A percentile compares a stretch with the other conserved stretches of the same genome.
These are phyloP conservation scores for Myxocyprinus asiaticus DNA, from an alignment of 2,113 vertebrate genomes.

Conservation along the genomic window DNA sequence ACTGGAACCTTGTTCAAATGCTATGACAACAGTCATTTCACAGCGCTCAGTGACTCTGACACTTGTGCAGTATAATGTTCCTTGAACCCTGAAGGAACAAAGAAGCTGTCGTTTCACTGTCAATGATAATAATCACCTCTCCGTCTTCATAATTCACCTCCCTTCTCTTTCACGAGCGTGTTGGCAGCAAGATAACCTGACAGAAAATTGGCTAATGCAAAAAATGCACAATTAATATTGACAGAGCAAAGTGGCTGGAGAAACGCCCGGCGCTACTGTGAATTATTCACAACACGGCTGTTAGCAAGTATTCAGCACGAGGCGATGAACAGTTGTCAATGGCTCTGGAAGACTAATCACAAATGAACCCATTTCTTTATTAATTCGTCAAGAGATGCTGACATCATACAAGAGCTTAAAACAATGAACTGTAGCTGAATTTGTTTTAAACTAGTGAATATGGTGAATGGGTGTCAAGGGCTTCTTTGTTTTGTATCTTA, in stretches of 20 bases:
- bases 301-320: background rate
- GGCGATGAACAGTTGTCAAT: slow-evolving; percentile 41
- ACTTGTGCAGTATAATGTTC: background rate
- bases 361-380: slow-evolving; percentile 33
- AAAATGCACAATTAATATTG: slow-evolving; percentile 52
- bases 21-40: background rate
- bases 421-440: too few species aligned
- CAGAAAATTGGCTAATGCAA: slow-evolving; percentile 27
- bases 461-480: too few species aligned
- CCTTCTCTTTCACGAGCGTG: background rate
- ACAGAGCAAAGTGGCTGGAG: slow-evolving; percentile 47
- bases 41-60: background rate
- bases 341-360: slow-evolving; percentile 32
- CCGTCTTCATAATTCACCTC: slow-evolving; percentile 29
- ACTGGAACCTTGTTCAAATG: too few species aligned
- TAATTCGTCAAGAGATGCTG: too few species aligned
- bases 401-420: too few species aligned
- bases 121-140: slow-evolving; percentile 35
- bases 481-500: too few species aligned
- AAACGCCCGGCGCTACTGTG: slow-evolving; percentile 25
- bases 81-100: background rate
- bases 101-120: background rate
- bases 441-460: too few species aligned
- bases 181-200: background rate
- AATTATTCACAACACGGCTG: slow-evolving; percentile 47